A percentile compares a stretch with the other conserved stretches of the same genome.
These are phyloP conservation scores for Gobiocypris rarus DNA, from an alignment of 2,113 vertebrate species.

Conservation along the genomic window DNA sequence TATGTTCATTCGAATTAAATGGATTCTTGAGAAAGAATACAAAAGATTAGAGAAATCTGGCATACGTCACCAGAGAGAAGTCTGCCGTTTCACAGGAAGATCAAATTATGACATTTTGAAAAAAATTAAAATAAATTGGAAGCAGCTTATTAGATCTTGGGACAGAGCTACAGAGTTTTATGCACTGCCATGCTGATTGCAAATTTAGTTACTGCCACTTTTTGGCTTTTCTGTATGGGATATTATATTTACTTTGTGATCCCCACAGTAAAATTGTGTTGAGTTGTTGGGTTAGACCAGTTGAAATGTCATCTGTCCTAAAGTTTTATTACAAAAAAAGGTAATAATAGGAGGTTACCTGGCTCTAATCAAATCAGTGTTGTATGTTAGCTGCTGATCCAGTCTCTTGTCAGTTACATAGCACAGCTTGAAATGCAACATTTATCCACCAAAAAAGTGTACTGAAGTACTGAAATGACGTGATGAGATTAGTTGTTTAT, in stretches of 20 bases:
- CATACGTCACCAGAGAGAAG: neutral
- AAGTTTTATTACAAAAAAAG: slow-evolving; percentile 5
- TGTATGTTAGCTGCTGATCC: slow-evolving; percentile 7
- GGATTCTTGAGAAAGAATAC: neutral
- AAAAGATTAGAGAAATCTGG: neutral
- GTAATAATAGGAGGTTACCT: neutral
- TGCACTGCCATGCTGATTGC: neutral
- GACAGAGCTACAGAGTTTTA: neutral
- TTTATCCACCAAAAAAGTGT: neutral
- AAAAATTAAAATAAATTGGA: too few relatives aligned
- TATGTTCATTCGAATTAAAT: neutral
- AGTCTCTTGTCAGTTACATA: slow-evolving; percentile 15
- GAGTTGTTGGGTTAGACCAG: neutral
- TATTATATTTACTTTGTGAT: neutral
- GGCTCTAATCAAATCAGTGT: slow-evolving; percentile 4
- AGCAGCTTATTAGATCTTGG: neutral
- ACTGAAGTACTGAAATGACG: neutral
- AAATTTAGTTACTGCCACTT: neutral
- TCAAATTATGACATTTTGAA: neutral
- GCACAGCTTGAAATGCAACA: neutral
- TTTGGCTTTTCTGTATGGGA: neutral
- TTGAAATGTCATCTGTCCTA: neutral
- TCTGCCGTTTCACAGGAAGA: neutral
- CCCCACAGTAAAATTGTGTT: neutral
- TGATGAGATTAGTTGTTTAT: slow-evolving; percentile 9